Evolutionary conservation across 2,797 vertebrate species (phyloP).

Genomic region (Columba guinea): DNA sequence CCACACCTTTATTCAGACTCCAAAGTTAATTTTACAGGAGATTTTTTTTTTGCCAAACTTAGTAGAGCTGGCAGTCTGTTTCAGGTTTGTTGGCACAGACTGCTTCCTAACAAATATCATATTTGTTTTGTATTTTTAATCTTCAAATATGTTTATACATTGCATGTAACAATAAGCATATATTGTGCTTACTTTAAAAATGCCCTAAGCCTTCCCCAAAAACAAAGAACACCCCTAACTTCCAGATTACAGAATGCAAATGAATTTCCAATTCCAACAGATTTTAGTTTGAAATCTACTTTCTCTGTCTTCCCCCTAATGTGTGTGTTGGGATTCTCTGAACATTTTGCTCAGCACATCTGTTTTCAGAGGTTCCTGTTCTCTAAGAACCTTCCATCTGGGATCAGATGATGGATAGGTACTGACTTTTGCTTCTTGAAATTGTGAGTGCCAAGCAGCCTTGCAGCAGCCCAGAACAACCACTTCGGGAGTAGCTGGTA

Average conservation of each 20-base stretch:
- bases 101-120: neutral
- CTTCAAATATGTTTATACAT: neutral
- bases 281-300: neutral
- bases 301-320: neutral
- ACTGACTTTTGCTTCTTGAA: neutral
- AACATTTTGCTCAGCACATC: neutral
- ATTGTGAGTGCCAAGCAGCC: neutral
- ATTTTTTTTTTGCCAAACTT: neutral
- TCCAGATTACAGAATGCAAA: neutral
- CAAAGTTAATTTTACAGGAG: neutral
- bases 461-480: neutral
- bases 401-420: neutral
- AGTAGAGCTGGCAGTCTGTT: neutral
- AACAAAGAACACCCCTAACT: neutral
- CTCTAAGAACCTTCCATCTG: neutral
- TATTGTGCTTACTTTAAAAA: neutral
- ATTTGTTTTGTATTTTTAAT: neutral
- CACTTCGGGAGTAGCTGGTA: neutral
- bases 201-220: accelerated
- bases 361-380: neutral
- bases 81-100: neutral
- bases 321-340: neutral
- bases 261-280: neutral
- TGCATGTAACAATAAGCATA: neutral
- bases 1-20: neutral